Percentiles rank a stretch among this genome's conserved stretches.
Evolutionary conservation across 2,888 invertebrate genomes (phyloP).

Genomic region (Drosophila fungiperda): DNA sequence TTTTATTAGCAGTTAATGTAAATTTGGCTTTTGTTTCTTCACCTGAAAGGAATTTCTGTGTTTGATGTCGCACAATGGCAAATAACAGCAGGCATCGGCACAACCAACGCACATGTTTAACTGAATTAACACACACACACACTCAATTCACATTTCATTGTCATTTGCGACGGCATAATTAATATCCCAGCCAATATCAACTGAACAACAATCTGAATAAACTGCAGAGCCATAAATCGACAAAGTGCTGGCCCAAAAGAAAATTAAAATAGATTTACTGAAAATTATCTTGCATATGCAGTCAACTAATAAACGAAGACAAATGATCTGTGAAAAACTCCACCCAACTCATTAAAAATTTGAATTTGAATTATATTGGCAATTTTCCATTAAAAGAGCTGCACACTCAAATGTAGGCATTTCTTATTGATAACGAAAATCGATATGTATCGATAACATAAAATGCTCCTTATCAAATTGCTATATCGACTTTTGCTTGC

Average conservation of each 20-base stretch:
- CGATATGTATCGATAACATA: background rate
- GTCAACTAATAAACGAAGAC: background rate
- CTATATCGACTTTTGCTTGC: background rate
- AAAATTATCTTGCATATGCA: background rate
- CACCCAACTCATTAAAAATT: background rate
- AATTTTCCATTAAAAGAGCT: background rate
- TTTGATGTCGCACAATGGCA: conserved; percentile 37
- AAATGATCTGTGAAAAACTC: background rate
- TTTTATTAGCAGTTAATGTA: conserved; percentile 12
- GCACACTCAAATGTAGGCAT: background rate
- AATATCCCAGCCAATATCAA: conserved; percentile 38
- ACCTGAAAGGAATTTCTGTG: background rate
- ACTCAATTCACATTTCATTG: conserved; percentile 54
- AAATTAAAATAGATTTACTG: background rate
- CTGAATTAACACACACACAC: conserved; percentile 3
- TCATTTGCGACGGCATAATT: conserved; percentile 58
- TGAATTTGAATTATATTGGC: background rate
- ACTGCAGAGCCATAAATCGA: background rate
- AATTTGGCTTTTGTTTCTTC: background rate
- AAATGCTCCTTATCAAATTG: background rate
- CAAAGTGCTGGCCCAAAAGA: background rate
- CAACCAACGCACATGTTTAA: conserved; percentile 23
- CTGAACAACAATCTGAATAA: conserved; percentile 9
- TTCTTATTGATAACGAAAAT: background rate
- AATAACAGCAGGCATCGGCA: conserved; percentile 30